Conservation (phyloP, 2,113 vertebrate species). For the Pelvicachromis taeniatus region DNA sequence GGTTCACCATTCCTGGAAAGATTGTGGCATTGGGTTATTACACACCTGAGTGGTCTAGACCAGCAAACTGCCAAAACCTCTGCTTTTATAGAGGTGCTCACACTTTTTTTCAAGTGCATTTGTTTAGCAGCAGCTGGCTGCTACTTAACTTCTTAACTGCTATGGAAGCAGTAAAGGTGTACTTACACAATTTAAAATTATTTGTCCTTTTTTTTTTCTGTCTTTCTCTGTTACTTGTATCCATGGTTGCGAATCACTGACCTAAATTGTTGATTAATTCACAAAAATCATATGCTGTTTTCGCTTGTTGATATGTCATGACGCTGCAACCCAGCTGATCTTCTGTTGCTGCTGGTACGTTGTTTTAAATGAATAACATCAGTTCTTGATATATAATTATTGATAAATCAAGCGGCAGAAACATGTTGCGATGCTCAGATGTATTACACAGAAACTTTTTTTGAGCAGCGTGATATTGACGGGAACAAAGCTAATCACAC, state of each 20-base stretch:
- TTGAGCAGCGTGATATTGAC: background rate
- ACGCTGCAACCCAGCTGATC: background rate
- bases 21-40: background rate
- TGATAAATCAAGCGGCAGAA: background rate
- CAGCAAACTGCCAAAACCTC: background rate
- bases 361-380: background rate
- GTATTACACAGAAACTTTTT: background rate
- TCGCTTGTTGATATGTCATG: background rate
- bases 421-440: background rate
- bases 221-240: background rate
- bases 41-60: background rate
- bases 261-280: background rate
- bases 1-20: background rate
- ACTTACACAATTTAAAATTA: background rate
- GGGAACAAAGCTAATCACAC: background rate
- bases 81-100: background rate
- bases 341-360: background rate
- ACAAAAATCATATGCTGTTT: background rate
- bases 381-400: background rate
- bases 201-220: background rate
- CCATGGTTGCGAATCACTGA: background rate
- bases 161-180: background rate
- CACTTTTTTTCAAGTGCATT: background rate
- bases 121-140: background rate
- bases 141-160: background rate